Evolutionary conservation across 53 echinoderm and acorn worm genomes (phyloP).

Genomic region (Echinarachnius parma): DNA sequence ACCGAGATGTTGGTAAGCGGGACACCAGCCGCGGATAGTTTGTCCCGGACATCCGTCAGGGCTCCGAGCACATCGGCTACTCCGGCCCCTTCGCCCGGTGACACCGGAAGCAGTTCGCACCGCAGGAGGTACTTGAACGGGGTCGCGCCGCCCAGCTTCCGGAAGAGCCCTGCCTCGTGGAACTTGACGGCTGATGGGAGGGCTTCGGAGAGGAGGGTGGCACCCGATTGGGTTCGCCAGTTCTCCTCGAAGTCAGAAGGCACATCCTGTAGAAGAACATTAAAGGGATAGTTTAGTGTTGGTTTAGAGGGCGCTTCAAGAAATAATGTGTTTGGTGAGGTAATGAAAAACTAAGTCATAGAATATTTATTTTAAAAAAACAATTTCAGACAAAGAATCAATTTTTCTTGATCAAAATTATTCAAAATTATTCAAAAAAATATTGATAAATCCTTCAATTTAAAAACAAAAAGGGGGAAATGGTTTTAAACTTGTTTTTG

Average conservation of each 20-base stretch:
- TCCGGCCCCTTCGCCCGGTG: not conserved
- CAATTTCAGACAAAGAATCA: no score
- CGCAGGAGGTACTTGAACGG: slow-evolving; percentile 16
- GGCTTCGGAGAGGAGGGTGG: not conserved
- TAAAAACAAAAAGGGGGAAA: no score
- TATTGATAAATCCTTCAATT: no score
- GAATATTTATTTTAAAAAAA: no score
- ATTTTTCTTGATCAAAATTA: no score
- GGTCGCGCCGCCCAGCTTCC: slow-evolving; percentile 21
- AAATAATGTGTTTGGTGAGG: no score
- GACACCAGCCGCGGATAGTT: not conserved
- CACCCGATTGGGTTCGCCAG: slow-evolving; percentile 8
- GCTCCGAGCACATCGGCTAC: slow-evolving; percentile 8
- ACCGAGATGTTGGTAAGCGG: slow-evolving; percentile 7
- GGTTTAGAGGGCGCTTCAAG: no score
- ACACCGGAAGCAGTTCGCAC: slow-evolving; percentile 17
- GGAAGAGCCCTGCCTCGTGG: slow-evolving; percentile 23
- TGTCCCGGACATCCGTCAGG: not conserved
- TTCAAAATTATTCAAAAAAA: no score
- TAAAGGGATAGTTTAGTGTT: no score
- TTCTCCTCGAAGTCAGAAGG: slow-evolving; percentile 5
- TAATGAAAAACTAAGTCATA: no score
- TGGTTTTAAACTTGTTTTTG: no score
- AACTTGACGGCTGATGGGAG: not conserved
- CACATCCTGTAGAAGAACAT: slow-evolving; percentile 16